These are phyloP conservation scores for Nemopilema nomurai DNA, from an alignment of 30 jellyfish, hydroid and myxozoan species.

Conservation along the genomic window DNA sequence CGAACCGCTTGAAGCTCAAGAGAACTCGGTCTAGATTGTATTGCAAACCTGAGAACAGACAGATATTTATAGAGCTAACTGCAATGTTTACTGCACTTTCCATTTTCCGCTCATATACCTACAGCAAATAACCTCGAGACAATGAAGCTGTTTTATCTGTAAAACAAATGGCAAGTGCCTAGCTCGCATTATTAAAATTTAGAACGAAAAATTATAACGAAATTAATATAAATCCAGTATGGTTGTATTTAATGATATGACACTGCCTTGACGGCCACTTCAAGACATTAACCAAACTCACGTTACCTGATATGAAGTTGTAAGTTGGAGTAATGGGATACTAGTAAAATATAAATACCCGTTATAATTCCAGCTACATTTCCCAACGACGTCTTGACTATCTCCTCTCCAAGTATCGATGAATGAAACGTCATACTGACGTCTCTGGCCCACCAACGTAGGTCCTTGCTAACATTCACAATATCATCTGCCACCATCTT, in stretches of 20 bases:
- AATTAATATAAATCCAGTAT: not conserved
- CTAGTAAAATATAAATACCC: too few relatives aligned
- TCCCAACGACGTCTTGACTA: conserved; percentile 1
- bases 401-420: conserved; percentile 53
- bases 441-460: conserved; percentile 86
- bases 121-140: too few relatives aligned
- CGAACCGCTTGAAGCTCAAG: conserved; percentile 57
- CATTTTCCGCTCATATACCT: too few relatives aligned
- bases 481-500: conserved; percentile 55
- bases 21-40: conserved; percentile 37
- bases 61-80: not conserved
- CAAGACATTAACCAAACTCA: too few relatives aligned
- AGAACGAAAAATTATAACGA: not conserved
- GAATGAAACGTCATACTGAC: conserved; percentile 47
- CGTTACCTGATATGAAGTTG: too few relatives aligned
- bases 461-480: conserved; percentile 39
- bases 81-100: too few relatives aligned
- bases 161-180: too few relatives aligned
- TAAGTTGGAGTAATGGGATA: too few relatives aligned
- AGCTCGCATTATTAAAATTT: too few relatives aligned
- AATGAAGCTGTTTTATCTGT: too few relatives aligned
- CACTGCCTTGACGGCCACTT: too few relatives aligned
- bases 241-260: not conserved
- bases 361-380: conserved; percentile 22
- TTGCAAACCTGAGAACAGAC: conserved; percentile 41